Evolutionary conservation across 2,888 invertebrate species (phyloP).

Genomic region (Temnothorax ravouxi): DNA sequence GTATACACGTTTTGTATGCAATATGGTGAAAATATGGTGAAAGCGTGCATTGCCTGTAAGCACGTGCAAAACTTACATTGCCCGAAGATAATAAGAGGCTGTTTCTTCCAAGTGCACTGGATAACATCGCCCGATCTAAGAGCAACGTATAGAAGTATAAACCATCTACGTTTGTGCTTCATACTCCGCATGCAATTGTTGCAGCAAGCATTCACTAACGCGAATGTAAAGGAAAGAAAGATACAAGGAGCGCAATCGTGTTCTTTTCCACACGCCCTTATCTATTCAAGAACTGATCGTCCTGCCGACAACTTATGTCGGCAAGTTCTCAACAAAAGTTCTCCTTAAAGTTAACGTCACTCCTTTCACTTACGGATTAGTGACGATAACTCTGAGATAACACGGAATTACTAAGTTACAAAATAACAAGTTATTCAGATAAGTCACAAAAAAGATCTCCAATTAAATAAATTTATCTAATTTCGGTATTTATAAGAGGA

Average conservation of each 20-base stretch:
- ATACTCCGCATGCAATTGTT: constrained; percentile 69
- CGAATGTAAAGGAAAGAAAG: constrained; percentile 28
- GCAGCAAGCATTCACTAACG: constrained; percentile 63
- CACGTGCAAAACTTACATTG: constrained; percentile 78
- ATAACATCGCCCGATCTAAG: constrained; percentile 64
- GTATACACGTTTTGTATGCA: constrained; percentile 46
- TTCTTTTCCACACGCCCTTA: constrained; percentile 34
- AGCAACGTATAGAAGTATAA: constrained; percentile 61
- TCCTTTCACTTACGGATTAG: background rate
- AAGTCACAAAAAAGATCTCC: background rate
- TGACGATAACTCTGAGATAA: background rate
- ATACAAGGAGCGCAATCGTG: constrained; percentile 43
- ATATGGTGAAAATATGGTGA: constrained; percentile 54
- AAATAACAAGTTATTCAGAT: background rate
- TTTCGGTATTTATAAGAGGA: background rate
- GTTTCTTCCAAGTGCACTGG: constrained; percentile 83
- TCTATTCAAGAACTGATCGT: constrained; percentile 44
- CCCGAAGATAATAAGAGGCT: constrained; percentile 81
- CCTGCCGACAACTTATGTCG: background rate
- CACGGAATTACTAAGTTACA: background rate
- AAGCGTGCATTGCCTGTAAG: constrained; percentile 72
- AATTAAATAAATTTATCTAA: background rate
- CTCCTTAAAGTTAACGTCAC: background rate
- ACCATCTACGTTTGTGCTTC: constrained; percentile 84
- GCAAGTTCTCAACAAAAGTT: background rate